Evolutionary conservation across 2,113 vertebrate genomes (phyloP), one percentile per base, ranked within the genome.

Genomic region (Mionectes macconnelli): DNA sequence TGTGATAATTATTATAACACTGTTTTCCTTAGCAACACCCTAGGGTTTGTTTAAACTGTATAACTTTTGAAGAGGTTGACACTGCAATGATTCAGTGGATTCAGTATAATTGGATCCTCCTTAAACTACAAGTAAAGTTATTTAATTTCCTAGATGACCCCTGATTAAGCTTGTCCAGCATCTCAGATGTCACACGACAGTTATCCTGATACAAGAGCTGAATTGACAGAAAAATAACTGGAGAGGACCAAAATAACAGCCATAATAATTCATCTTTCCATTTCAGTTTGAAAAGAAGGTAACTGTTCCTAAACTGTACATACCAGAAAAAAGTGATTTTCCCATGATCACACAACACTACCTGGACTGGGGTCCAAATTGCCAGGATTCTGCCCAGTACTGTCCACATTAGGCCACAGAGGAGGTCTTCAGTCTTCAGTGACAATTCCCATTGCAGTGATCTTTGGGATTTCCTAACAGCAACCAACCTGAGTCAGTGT

Each of bases 11-110:
- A 62, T 53, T 72, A 40, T 68, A 72, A 85, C 89, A 95, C n/a
- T 84, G 77, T 93, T 89, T 97, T 91, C 90, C 92, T 93, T 97
- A 97, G 96, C 94, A 98, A 97, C 89, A 94, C 85, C 62, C 60
- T 93, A 78, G 77, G 68, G 64, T 90, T 97, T 98, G 87, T 97
- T 94, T 94, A 96, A 96, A 81, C 68, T 87, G 62, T 91, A 70
- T 77, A 95, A 76, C 94, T 97, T 94, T 94, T 96, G 63, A 96
- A 95, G 85, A 90, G 47, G 60, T 68, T 96, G 97, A 95, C 93
- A 92, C 6, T 76, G 80, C 19, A 35, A 84, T 47, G 72, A 96
- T 95, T 97, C 93, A 90, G 73, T 66, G 79, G 44, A 73, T 91
- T 96, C n/a, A n/a, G 89, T 60, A 85, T 5, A 81, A 77, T 40